Base-by-base conservation (phyloP, 2,113 vertebrate species). In the Ptychochromis oligacanthus region DNA sequence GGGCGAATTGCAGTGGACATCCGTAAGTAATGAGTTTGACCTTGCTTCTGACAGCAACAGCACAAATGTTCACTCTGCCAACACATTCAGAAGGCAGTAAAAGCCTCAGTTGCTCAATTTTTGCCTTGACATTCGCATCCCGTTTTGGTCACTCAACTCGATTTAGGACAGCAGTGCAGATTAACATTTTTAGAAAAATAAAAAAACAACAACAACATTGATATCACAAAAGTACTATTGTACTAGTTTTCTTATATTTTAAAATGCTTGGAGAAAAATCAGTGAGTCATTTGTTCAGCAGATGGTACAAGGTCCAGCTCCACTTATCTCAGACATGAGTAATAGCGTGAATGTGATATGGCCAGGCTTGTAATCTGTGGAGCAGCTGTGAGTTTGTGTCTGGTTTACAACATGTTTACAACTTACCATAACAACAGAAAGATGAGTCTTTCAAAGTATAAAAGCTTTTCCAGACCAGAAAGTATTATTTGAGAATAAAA, bases 1-100 rank as follows among this genome's bases (percentile, higher is more conserved):
- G 77, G 97, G 97, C 80, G 93, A 96, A 64, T 90, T 98, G 67
- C 95, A 96, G 87, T 91, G 96, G 85, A 98, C 97, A 0, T 85
- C 93, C 0, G 98, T 98, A 88, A 83, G 96, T 95, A n/a, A 34
- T 26, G 3, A 2, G 12, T 18, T n/a, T 57, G 24, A 81, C 31
- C 31, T 60, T 28, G 5, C 12, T 28, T 49, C 2, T 34, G 6
- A 54, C 4, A 26, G 14, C 57, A 22, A 5, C 40, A 18, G 20
- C 8, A 64, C 6, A 60, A 14, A 7, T 13, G 64, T 56, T 57
- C 0, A 24, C 14, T 5, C 7, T 82, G 10, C 2, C 4, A 2
- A 15, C 14, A 24, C 7, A 6, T 20, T 74, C 11, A 77, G 17
- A 24, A 9, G 6, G 4, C n/a, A 56, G n/a, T n/a, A 31, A 57